Evolutionary conservation across 2,113 vertebrate species (phyloP), one percentile per base, ranked within the genome.

Genomic region (Trogon melanurus): DNA sequence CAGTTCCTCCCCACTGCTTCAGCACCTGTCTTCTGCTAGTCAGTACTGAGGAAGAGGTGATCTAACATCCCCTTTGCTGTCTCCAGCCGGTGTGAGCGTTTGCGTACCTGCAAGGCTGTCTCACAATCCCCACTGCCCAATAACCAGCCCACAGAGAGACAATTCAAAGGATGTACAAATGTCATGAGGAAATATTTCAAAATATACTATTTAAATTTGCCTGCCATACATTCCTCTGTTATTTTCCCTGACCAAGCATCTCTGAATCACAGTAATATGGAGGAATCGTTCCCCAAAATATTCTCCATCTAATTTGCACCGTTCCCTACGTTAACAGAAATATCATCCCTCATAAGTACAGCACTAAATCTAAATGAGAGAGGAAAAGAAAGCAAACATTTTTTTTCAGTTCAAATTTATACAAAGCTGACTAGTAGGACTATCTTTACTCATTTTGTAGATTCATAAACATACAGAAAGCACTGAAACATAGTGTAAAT

Each of bases 391-490:
- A 95, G 20, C 13, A 36, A 82, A 62, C 11, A 8, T 30, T 61
- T 79, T 88, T 41, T 79, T 91, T 58, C 72, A 87, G n/a, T 71
- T 94, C 34, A 89, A 38, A 91, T 72, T 82, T 67, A 72, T 56
- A 67, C 11, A 53, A 94, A 79, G 32, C 10, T 60, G 79, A 62
- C 36, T 4, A 11, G 12, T 16, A 41, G 50, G 70, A 82, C 20
- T 51, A 44, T 16, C 47, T 81, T 67, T 21, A 78, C 20, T 69
- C 20, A 64, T 64, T 82, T 79, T 85, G 14, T 26, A 88, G 21
- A 71, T 84, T 62, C 64, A 91, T 76, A 86, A 91, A 57, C 16
- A 53, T 13, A 74, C 14, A 41, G 76, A 72, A 84, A 78, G 44
- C 44, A 71, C 8, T 16, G 27, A 87, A 88, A 81, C 10, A 30